Evolutionary conservation across 92 coral and sea anemone genomes (phyloP).

Genomic region (Desmophyllum pertusum): DNA sequence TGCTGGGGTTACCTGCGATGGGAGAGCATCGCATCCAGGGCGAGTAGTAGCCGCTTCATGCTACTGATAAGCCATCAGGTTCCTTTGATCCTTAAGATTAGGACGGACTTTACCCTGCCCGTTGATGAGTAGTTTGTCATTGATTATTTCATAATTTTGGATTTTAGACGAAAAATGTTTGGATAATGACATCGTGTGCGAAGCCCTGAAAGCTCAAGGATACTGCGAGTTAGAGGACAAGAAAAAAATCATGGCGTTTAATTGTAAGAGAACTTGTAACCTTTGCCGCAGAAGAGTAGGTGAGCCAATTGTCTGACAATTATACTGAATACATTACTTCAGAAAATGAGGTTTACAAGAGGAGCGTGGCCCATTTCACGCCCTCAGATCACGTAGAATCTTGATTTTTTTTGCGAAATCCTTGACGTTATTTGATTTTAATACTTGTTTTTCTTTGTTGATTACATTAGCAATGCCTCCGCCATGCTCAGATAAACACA

Average conservation of each 20-base stretch:
- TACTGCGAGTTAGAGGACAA: slow-evolving; percentile 53
- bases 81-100: too few relatives aligned
- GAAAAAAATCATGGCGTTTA: slow-evolving; percentile 51
- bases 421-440: not conserved
- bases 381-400: not conserved
- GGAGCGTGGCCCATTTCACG: too few relatives aligned
- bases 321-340: too few relatives aligned
- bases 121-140: too few relatives aligned
- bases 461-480: slow-evolving; percentile 34
- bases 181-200: slow-evolving; percentile 74
- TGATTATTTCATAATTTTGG: not conserved
- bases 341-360: too few relatives aligned
- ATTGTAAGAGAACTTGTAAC: slow-evolving; percentile 77
- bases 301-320: not conserved
- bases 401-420: not conserved
- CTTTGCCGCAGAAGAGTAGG: slow-evolving; percentile 56
- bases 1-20: too few relatives aligned
- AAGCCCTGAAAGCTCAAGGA: slow-evolving; percentile 44
- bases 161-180: slow-evolving; percentile 56
- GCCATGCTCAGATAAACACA: slow-evolving; percentile 58
- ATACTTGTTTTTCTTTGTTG: not conserved
- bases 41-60: too few relatives aligned
- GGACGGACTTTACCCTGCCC: too few relatives aligned
- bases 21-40: too few relatives aligned
- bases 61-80: too few relatives aligned